These are phyloP conservation scores for Yponomeuta malinellus DNA, from an alignment of 2,888 invertebrate genomes.

Conservation along the genomic window DNA sequence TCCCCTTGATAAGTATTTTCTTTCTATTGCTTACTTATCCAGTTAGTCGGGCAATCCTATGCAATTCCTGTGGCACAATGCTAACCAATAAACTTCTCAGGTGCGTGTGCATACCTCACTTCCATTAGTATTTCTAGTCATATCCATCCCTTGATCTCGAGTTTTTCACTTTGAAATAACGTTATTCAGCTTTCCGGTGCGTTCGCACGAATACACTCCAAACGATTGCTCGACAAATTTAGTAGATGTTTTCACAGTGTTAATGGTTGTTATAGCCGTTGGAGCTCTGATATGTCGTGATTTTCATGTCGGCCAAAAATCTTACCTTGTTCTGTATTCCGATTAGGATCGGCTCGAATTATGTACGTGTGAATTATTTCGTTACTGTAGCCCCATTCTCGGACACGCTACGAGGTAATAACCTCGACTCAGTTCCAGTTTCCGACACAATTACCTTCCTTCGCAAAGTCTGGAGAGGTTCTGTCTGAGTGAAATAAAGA, in stretches of 20 bases:
- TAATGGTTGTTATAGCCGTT: not conserved
- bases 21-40: too few relatives aligned
- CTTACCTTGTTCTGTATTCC: not conserved
- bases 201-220: not conserved
- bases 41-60: too few relatives aligned
- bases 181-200: not conserved
- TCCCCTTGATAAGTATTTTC: too few relatives aligned
- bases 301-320: not conserved
- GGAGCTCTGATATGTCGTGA: too few relatives aligned
- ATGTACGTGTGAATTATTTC: slow-evolving; percentile 3
- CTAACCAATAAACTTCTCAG: too few relatives aligned
- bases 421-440: not conserved
- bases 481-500: too few relatives aligned
- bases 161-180: not conserved
- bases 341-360: not conserved
- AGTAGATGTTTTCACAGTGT: not conserved
- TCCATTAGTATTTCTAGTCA: not conserved
- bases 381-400: not conserved
- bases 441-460: too few relatives aligned
- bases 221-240: not conserved
- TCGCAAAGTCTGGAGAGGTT: too few relatives aligned
- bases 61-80: too few relatives aligned
- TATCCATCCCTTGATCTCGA: not conserved
- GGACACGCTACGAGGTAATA: not conserved
- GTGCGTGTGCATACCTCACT: too few relatives aligned